A percentile compares a stretch with the other conserved stretches of the same genome.
phyloP scores from a whole-genome alignment of 2,113 vertebrate species.

The Heterochromis multidens region DNA sequence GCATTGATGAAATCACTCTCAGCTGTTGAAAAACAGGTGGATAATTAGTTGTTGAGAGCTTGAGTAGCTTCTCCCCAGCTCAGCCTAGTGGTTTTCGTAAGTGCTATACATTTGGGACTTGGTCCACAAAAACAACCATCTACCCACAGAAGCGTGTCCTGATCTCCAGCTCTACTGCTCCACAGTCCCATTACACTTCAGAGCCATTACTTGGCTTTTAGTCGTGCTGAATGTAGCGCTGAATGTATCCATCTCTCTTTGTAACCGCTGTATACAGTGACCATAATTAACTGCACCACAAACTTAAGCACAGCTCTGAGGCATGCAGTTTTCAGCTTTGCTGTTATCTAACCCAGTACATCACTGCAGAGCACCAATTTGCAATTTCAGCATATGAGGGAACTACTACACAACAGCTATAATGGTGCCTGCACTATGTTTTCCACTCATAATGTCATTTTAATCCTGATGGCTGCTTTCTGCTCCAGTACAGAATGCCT shows the following conservation, averaged over 20 bases:
- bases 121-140: conserved; percentile 21
- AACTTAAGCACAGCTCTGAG: conserved; percentile 42
- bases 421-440: conserved; percentile 1
- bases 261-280: conserved; percentile 11
- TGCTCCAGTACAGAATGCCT: neutral
- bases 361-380: conserved; percentile 16
- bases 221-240: conserved; percentile 6
- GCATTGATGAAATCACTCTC: conserved; percentile 35
- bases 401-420: conserved; percentile 14
- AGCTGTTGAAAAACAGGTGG: conserved; percentile 59
- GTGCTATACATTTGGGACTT: conserved; percentile 31
- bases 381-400: conserved; percentile 16
- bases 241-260: neutral
- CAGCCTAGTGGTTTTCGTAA: conserved; percentile 36
- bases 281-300: conserved; percentile 42
- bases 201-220: conserved; percentile 27
- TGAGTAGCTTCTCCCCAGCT: conserved; percentile 19
- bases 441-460: conserved; percentile 19
- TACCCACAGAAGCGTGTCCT: conserved; percentile 33
- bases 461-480: conserved; percentile 28
- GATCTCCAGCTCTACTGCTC: conserved; percentile 28
- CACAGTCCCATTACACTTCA: conserved; percentile 22
- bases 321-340: conserved; percentile 11
- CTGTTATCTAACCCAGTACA: conserved; percentile 10
- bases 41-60: conserved; percentile 46